Evolutionary conservation across 2,113 vertebrate genomes (phyloP), one percentile per base, ranked within the genome.

Genomic region (Gallinago paraguaiae): DNA sequence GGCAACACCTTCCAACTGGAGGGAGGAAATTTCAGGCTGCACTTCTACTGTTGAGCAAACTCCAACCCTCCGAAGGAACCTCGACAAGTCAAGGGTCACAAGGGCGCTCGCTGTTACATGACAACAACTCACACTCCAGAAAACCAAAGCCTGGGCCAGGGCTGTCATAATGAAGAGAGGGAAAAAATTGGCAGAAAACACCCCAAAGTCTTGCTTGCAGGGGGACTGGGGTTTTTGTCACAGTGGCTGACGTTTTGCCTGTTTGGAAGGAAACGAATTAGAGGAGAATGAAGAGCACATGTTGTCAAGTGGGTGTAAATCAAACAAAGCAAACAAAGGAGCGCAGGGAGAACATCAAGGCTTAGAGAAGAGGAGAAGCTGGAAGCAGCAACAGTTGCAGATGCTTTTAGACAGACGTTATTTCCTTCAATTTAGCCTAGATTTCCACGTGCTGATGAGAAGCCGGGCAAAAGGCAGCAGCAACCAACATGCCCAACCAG

Each of bases 251-350:
- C 33, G 56, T 88, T 87, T 95, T 51, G 31, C 64, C 68, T 77
- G 14, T 82, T 94, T 90, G 79, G 71, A 92, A 83, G 76, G 64
- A 91, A 88, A 93, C n/a, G 10, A 77, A 77, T 86, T 86, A 81
- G 64, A 92, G 30, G 65, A 85, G 64, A 93, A 83, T 45, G 56
- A 93, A 80, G 68, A 94, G 46, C 60, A 51, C 53, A 67, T 75
- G 68, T 86, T 90, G 93, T 77, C 92, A 95, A 88, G 90, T 74
- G 87, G 61, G 63, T 78, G 41, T 92, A 87, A 93, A 91, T 81
- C 60, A 79, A 94, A 79, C 57, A 18, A 94, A 92, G 82, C 56
- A 90, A 92, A 95, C 84, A 92, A 83, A 93, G 68, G 37, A 80
- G 68, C 43, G 64, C 23, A 59, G 45, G 57, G 31, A 94, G 75